Evolutionary conservation across 92 coral and sea anemone genomes (phyloP), one percentile per base, ranked within the genome.

Genomic region (Epizoanthus fatuus): DNA sequence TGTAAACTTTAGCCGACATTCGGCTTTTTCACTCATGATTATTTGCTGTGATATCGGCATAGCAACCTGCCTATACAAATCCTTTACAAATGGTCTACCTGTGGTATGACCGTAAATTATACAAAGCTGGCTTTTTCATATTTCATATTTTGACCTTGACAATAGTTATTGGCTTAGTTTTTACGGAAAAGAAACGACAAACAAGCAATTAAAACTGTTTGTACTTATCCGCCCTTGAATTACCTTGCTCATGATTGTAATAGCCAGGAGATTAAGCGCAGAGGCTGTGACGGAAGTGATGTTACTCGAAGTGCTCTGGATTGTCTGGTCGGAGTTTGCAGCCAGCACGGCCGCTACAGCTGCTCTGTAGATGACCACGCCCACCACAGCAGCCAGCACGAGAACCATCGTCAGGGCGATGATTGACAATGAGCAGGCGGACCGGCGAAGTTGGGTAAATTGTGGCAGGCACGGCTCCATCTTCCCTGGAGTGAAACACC

Each of bases 281-380:
- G 99, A 96, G 2, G 99, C 98, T 8, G 98, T 91, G 37, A 89
- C 70, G 5, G 99, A 93, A n/a, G 99, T 97, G 42, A 97, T 88
- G 40, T 90, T 59, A 2, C 90, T 93, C 15, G 98, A 93, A 25
- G 91, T 93, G 35, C 92, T 92, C 17, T 94, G 95, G 3, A 97
- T 79, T 40, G 60, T 88, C 47, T 88, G 87, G 4, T 81, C 55
- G 2, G 98, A 92, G 81, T 89, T 84, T 13, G 98, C 93, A 54
- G 93, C 92, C 77, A 97, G 75, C 7, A 93, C 98, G 0, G 98
- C 96, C 3, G 90, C 91, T 45, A 97, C 80, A 2, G 96, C 95
- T 7, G 99, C 98, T 25, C 99, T 58, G 87, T 97, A 97, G 14
- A 97, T 86, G 5, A 97, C 90, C 1, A 97, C 96, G 5, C 98